These are phyloP conservation scores for Bombylius discolor DNA, from an alignment of 2,888 invertebrate genomes.

Conservation along the genomic window DNA sequence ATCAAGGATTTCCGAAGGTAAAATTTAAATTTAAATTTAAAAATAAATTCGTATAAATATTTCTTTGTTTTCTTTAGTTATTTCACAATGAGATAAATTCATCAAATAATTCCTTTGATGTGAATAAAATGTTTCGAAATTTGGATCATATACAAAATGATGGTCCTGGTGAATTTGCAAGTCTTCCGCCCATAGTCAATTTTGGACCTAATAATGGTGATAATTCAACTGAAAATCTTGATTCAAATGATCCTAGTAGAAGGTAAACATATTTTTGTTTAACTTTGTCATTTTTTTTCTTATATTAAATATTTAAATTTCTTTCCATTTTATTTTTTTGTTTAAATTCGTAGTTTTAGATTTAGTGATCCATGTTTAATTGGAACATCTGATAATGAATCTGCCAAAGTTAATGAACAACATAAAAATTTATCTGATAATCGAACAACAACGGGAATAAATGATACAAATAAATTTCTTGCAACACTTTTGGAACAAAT, in stretches of 20 bases:
- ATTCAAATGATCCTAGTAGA: conserved; percentile 10
- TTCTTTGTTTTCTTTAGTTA: no score
- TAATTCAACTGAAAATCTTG: conserved; percentile 7
- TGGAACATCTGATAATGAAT: conserved; percentile 35
- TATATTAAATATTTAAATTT: no score
- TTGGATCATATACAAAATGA: conserved; percentile 22
- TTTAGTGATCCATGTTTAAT: conserved; percentile 36
- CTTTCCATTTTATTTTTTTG: no score
- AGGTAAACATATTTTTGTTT: conserved; percentile 1
- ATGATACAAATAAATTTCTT: conserved; percentile 33
- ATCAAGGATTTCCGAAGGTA: conserved; percentile 32
- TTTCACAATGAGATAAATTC: conserved; percentile 17
- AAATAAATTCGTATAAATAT: neutral
- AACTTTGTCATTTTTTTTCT: no score
- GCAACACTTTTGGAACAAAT: conserved; percentile 58
- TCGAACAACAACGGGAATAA: conserved; percentile 20
- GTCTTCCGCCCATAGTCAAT: conserved; percentile 58
- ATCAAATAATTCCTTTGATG: conserved; percentile 27
- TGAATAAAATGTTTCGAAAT: conserved; percentile 18
- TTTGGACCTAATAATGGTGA: conserved; percentile 20
- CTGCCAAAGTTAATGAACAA: conserved; percentile 30
- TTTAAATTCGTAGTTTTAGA: conserved; percentile 24
- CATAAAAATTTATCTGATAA: conserved; percentile 22
- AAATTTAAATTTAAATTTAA: conserved; percentile 8
- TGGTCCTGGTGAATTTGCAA: conserved; percentile 44